These are phyloP conservation scores for Malurus leucopterus DNA, from an alignment of 2,797 vertebrate genomes.

Conservation along the genomic window DNA sequence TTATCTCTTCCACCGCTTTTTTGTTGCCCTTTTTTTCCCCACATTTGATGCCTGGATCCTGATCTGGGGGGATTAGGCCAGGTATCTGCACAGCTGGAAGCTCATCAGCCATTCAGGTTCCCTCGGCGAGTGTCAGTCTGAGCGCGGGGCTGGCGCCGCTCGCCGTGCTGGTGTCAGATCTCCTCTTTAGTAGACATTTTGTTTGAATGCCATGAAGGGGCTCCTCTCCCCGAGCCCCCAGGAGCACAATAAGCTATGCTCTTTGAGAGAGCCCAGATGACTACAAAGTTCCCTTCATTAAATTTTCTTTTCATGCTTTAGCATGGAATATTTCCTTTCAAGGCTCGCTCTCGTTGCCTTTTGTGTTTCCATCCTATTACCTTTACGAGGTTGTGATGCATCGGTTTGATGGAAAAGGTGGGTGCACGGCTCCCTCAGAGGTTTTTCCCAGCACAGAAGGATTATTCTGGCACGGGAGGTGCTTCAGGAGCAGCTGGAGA, in stretches of 20 bases:
- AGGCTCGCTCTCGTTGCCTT: background rate
- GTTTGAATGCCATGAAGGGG: slow-evolving; percentile 40
- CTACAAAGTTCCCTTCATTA: slow-evolving; percentile 37
- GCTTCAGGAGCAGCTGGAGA: slow-evolving; percentile 28
- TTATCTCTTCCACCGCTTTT: background rate
- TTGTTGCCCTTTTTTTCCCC: background rate
- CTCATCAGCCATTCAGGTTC: slow-evolving; percentile 52
- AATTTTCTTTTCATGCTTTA: slow-evolving; percentile 17
- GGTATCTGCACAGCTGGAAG: slow-evolving; percentile 21
- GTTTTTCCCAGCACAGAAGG: slow-evolving; percentile 9
- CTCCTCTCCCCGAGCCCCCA: background rate
- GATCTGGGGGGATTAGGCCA: slow-evolving; percentile 17
- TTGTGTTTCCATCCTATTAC: slow-evolving; percentile 45
- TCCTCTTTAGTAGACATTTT: slow-evolving; percentile 49
- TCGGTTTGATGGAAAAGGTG: slow-evolving; percentile 40
- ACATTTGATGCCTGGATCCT: slow-evolving; percentile 19
- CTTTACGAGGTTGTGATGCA: slow-evolving; percentile 8
- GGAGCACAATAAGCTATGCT: slow-evolving; percentile 36
- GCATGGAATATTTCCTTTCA: background rate
- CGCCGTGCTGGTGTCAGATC: slow-evolving; percentile 9
- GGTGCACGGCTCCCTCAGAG: background rate
- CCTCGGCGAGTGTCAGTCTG: slow-evolving; percentile 35
- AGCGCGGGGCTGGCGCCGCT: background rate
- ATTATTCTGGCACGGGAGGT: background rate
- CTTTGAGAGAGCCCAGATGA: slow-evolving; percentile 26